Evolutionary conservation across 2,113 vertebrate species (phyloP).

Genomic region (Excalfactoria chinensis): DNA sequence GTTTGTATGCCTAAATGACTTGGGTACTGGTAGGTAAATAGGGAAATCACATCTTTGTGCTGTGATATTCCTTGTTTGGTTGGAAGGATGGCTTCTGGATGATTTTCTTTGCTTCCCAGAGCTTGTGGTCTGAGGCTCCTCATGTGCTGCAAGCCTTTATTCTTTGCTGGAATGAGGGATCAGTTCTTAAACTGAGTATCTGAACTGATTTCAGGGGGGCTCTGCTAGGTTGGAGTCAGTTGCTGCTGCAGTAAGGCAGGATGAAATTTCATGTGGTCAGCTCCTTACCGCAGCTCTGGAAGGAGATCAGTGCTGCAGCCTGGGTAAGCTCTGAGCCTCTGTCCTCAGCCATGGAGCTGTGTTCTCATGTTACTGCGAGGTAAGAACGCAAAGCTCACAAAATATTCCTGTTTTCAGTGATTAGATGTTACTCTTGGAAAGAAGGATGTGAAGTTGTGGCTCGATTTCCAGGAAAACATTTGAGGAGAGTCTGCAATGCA

Average conservation of each 20-base stretch:
- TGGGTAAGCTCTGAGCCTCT: not conserved
- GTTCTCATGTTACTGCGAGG: conserved; percentile 10
- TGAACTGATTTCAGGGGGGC: conserved; percentile 12
- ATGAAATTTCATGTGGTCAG: conserved; percentile 22
- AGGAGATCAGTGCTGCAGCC: not conserved
- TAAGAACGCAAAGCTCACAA: not conserved
- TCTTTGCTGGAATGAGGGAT: not conserved
- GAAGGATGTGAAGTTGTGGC: not conserved
- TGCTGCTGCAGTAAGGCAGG: not conserved
- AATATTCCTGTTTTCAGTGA: not conserved
- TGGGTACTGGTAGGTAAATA: fast-evolving
- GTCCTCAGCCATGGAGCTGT: not conserved
- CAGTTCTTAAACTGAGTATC: not conserved
- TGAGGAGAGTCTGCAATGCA: not conserved
- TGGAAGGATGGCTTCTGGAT: not conserved
- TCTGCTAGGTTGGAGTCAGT: not conserved
- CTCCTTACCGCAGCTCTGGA: conserved; percentile 8
- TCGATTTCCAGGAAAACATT: conserved; percentile 3
- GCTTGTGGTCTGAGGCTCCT: conserved; percentile 23
- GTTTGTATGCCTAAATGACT: not conserved
- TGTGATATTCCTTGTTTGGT: not conserved
- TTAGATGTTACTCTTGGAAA: conserved; percentile 48
- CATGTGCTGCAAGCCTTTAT: not conserved
- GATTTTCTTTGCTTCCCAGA: not conserved
- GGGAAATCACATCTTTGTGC: not conserved